These are phyloP conservation scores for Meandrina meandrites DNA, from an alignment of 92 coral and sea anemone genomes.

Conservation along the genomic window DNA sequence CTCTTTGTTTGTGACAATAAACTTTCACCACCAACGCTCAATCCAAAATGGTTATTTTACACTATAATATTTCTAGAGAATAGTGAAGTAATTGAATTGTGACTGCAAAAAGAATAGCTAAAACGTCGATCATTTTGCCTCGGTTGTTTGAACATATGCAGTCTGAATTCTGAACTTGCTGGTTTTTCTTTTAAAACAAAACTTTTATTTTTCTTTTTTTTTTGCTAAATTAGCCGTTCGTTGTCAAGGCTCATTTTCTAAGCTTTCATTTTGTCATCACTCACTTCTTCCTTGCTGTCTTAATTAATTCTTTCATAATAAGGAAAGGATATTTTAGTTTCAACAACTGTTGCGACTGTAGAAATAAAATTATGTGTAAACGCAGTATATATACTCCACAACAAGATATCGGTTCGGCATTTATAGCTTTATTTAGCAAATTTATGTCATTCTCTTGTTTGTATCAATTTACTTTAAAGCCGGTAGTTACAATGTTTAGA, in stretches of 20 bases:
- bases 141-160: neutral
- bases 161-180: neutral
- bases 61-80: neutral
- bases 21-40: neutral
- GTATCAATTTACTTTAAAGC: constrained; percentile 2
- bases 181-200: neutral
- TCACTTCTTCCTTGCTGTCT: neutral
- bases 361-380: neutral
- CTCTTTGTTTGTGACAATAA: neutral
- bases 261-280: neutral
- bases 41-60: neutral
- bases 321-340: constrained; percentile 6
- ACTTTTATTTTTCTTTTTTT: neutral
- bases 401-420: neutral
- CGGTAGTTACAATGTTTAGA: neutral
- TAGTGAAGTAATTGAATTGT: neutral
- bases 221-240: neutral
- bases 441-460: constrained; percentile 4
- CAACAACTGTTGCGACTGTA: too few species aligned
- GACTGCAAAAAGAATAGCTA: neutral
- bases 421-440: neutral
- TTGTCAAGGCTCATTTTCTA: neutral
- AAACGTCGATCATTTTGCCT: neutral
- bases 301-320: neutral
- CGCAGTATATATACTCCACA: neutral